Evolutionary conservation across 2,888 invertebrate genomes (phyloP).

Genomic region (Enoplolaimus lenunculus): DNA sequence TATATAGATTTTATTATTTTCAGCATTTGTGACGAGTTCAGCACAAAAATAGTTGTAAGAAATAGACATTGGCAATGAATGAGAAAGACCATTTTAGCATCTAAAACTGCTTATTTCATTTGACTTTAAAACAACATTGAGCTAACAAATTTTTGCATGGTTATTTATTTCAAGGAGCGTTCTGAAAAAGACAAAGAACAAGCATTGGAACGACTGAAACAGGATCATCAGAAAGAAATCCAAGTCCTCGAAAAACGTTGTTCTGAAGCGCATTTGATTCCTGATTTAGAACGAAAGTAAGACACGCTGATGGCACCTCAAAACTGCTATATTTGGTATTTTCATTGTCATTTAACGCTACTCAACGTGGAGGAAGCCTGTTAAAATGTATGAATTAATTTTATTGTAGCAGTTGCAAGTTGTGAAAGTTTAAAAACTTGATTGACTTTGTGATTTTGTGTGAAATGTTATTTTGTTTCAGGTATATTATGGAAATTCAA

Average conservation of each 20-base stretch:
- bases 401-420: neutral
- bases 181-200: constrained; percentile 40
- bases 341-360: neutral
- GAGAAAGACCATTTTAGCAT: too few relatives aligned
- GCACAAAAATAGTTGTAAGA: too few relatives aligned
- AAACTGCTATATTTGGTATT: too few relatives aligned
- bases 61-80: too few relatives aligned
- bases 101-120: too few relatives aligned
- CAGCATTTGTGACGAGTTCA: too few relatives aligned
- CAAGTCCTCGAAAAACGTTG: constrained; percentile 36
- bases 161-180: constrained; percentile 30
- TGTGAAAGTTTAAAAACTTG: neutral
- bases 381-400: neutral
- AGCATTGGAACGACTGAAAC: constrained; percentile 36
- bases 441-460: too few relatives aligned
- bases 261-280: constrained; percentile 35
- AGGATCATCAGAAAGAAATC: constrained; percentile 41
- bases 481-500: constrained; percentile 39
- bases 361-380: neutral
- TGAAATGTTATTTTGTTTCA: too few relatives aligned
- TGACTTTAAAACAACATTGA: too few relatives aligned
- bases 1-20: too few relatives aligned
- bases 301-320: constrained; percentile 13
- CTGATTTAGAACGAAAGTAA: constrained; percentile 39
- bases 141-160: too few relatives aligned